These are phyloP conservation scores for Eufriesea mexicana DNA, from an alignment of 1,140 invertebrate species.

Conservation along the genomic window DNA sequence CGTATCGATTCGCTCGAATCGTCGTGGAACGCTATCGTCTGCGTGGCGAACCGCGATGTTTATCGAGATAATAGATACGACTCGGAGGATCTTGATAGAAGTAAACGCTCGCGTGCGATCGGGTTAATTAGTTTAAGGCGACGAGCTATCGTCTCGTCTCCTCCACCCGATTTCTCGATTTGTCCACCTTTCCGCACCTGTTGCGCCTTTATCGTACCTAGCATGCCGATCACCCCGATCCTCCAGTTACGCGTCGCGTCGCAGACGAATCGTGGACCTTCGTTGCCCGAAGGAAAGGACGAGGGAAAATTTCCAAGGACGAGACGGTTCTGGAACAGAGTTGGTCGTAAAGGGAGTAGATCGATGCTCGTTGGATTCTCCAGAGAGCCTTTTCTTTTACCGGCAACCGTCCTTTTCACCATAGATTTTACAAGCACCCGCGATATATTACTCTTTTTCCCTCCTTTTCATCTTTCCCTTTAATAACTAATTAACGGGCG, in stretches of 20 bases:
- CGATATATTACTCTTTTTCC: neutral
- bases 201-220: slow-evolving; percentile 40
- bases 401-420: too few relatives aligned
- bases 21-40: neutral
- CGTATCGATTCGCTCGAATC: neutral
- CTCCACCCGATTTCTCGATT: slow-evolving; percentile 27
- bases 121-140: slow-evolving; percentile 19
- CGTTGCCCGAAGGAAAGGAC: too few relatives aligned
- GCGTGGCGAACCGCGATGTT: neutral
- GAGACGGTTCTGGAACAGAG: neutral
- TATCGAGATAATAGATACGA: neutral
- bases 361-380: too few relatives aligned
- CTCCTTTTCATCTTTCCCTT: too few relatives aligned
- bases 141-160: neutral
- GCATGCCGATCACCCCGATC: slow-evolving; percentile 21
- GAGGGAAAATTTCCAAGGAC: too few relatives aligned
- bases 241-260: neutral
- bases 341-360: too few relatives aligned
- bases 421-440: neutral
- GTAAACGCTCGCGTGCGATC: neutral
- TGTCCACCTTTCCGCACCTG: slow-evolving; percentile 32
- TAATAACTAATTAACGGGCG: slow-evolving; percentile 12
- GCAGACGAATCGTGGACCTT: neutral
- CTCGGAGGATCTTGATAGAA: neutral
- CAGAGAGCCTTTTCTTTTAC: too few relatives aligned